A percentile compares a stretch with the other conserved stretches of the same genome.
Evolutionary conservation across 1,140 invertebrate species (phyloP).

Genomic region (Triops cancriformis): DNA sequence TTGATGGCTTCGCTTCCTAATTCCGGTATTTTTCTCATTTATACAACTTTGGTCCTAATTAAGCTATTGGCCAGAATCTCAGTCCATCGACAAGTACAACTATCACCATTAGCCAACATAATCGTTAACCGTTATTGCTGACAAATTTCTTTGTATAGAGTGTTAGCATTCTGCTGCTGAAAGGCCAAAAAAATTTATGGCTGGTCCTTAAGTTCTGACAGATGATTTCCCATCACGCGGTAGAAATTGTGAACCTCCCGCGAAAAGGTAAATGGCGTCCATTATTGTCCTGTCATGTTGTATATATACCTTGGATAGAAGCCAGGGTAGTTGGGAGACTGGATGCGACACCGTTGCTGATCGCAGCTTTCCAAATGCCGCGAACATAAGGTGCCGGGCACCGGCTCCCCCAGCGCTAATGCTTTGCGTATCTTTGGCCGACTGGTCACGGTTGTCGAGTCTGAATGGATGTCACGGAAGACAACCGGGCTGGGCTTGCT

Average conservation of each 20-base stretch:
- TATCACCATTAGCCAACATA: too few species aligned
- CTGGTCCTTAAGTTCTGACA: neutral
- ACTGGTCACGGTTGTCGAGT: neutral
- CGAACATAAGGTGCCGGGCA: conserved; percentile 18
- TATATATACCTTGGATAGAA: conserved; percentile 20
- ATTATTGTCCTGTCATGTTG: neutral
- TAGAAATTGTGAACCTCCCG: neutral
- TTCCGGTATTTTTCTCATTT: too few species aligned
- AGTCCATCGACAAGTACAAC: too few species aligned
- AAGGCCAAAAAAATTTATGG: neutral
- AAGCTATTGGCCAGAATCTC: too few species aligned
- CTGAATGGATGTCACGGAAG: conserved; percentile 6
- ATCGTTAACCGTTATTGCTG: too few species aligned
- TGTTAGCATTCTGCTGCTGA: neutral
- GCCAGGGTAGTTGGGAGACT: conserved; percentile 20
- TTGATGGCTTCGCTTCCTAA: too few species aligned
- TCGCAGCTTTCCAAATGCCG: conserved; percentile 21
- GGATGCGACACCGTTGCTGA: conserved; percentile 15
- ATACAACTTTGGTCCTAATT: too few species aligned
- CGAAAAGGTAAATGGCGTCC: neutral
- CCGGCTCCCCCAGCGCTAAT: conserved; percentile 4
- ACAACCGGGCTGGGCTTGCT: neutral
- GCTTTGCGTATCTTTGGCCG: neutral
- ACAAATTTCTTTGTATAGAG: too few species aligned
- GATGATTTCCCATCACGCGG: neutral